Percentiles rank a stretch among this genome's conserved stretches.
phyloP scores from a whole-genome alignment of 2,888 invertebrate species.

The Anthophora plumipes region DNA sequence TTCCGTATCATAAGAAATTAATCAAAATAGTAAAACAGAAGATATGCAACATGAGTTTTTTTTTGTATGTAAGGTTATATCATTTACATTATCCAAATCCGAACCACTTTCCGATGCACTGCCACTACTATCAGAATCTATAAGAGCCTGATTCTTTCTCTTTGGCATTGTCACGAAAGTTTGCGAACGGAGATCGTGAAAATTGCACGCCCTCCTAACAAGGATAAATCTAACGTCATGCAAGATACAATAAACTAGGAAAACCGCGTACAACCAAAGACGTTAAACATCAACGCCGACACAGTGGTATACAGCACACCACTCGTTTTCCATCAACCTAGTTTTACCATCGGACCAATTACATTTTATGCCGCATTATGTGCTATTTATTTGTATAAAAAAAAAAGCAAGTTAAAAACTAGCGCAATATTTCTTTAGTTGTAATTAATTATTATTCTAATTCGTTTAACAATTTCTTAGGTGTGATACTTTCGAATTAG shows the following conservation, averaged over 20 bases:
- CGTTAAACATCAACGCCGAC: slow-evolving; percentile 46
- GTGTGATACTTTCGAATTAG: slow-evolving; percentile 3
- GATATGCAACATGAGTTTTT: slow-evolving; percentile 37
- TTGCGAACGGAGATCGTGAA: slow-evolving; percentile 57
- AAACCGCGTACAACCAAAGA: slow-evolving; percentile 62
- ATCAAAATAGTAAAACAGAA: slow-evolving; percentile 10
- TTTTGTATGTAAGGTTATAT: slow-evolving; percentile 71
- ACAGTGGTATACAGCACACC: slow-evolving; percentile 24
- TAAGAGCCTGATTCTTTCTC: slow-evolving; percentile 92
- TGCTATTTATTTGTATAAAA: not conserved
- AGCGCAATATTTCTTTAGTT: not conserved
- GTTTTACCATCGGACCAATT: slow-evolving; percentile 6
- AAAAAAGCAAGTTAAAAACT: not conserved
- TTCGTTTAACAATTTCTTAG: not conserved
- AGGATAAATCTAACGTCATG: slow-evolving; percentile 68
- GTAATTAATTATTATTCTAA: not conserved
- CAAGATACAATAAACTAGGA: slow-evolving; percentile 67
- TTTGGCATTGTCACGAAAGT: slow-evolving; percentile 89
- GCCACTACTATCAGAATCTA: slow-evolving; percentile 92
- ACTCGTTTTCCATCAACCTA: slow-evolving; percentile 31
- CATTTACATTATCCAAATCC: slow-evolving; percentile 93
- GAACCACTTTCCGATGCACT: slow-evolving; percentile 90
- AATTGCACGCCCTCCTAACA: slow-evolving; percentile 61
- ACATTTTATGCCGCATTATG: not conserved
- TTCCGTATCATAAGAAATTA: not conserved